phyloP scores from a whole-genome alignment of 2,113 vertebrate species.

The Lophius piscatorius region DNA sequence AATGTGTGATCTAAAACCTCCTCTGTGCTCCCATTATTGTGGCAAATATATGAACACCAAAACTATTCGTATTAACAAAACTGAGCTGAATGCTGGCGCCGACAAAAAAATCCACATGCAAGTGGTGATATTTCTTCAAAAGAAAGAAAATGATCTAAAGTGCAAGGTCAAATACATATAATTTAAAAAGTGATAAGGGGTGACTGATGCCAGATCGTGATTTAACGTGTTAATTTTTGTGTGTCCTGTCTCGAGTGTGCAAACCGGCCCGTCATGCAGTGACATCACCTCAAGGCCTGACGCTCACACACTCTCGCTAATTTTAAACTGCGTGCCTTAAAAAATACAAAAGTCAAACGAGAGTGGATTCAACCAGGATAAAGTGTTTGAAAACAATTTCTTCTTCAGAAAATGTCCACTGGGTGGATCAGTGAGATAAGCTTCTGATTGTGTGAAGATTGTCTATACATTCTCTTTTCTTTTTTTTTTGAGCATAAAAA shows the following conservation, averaged over 20 bases:
- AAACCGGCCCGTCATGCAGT: conserved; percentile 68
- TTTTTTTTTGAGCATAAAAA: conserved; percentile 70
- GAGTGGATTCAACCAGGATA: conserved; percentile 1
- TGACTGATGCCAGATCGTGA: conserved; percentile 45
- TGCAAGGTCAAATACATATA: conserved; percentile 68
- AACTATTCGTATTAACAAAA: conserved; percentile 19
- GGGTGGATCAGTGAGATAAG: conserved; percentile 53
- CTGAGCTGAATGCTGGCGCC: conserved; percentile 41
- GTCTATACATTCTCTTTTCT: conserved; percentile 83
- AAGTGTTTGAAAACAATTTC: conserved; percentile 31
- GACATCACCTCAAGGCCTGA: conserved; percentile 65
- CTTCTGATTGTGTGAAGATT: conserved; percentile 78
- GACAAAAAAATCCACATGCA: conserved; percentile 47
- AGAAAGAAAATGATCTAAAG: conserved; percentile 65
- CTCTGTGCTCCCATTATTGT: conserved; percentile 29
- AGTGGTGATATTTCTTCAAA: conserved; percentile 43
- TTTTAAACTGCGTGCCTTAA: conserved; percentile 44
- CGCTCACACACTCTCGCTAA: conserved; percentile 28
- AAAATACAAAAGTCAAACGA: conserved; percentile 6
- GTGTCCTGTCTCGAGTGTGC: conserved; percentile 32
- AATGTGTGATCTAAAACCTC: conserved; percentile 20
- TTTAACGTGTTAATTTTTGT: conserved; percentile 13
- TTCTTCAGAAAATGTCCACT: conserved; percentile 59
- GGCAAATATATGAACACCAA: conserved; percentile 29
- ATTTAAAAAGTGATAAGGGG: conserved; percentile 16